Evolutionary conservation across 2,888 invertebrate genomes (phyloP), one percentile per base, ranked within the genome.

Genomic region (Craniophora ligustri): DNA sequence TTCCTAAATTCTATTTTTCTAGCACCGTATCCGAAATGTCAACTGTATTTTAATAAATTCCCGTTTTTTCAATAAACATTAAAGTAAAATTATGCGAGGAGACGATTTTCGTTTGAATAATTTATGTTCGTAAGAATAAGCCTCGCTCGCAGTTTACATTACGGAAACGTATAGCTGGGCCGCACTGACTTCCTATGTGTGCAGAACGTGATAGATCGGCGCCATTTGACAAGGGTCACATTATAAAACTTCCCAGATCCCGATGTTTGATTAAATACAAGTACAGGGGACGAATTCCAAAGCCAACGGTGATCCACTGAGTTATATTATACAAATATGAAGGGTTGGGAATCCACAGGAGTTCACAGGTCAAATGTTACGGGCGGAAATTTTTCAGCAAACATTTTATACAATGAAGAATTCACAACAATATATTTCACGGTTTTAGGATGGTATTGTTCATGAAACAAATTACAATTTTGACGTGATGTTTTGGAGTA

Each of bases 161-260:
- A 73, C 47, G 64, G 59, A 60, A 65, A 68, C 57, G 53, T 62
- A 64, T 59, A 19, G 51, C 46, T 11, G 45, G 38, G 30, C 28
- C 55, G 8, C 39, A 18, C 30, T 56, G 59, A 67, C 64, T 59
- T 59, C 50, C 45, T 48, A 39, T 35, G 61, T 14, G 41, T 32
- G 49, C 62, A 35, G 63, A 56, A 48, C 64, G 77, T 73, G 75
- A 79, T 76, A 76, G 74, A 78, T 76, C 62, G 75, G 60, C 65
- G 61, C 63, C 70, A 69, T 74, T 77, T 85, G 84, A 85, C 69
- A 78, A 76, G 83, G 84, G 84, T 85, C 70, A 54, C 65, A 47
- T 67, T 59, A 62, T 57, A 51, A 48, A 42, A 59, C 69, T 67
- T 61, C 39, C 19, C 18, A 11, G 34, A 63, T 55, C 58, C 66